These are phyloP conservation scores for Crotalus helleri DNA, from an alignment of 2,113 vertebrate species.

Conservation along the genomic window DNA sequence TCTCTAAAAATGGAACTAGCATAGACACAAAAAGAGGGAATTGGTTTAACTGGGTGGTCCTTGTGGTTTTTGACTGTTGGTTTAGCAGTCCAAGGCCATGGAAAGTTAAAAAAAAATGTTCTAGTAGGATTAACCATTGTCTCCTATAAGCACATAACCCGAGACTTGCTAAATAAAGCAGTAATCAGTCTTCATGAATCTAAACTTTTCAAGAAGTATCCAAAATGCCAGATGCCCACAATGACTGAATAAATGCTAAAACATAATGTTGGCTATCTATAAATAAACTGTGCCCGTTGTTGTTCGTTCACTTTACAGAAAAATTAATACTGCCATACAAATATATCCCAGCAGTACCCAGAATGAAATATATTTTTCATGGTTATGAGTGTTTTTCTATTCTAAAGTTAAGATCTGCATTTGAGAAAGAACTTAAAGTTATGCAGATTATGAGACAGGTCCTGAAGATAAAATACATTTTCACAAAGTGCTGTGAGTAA, in stretches of 20 bases:
- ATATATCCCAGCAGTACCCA: background rate
- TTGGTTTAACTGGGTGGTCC: background rate
- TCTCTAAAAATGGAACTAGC: background rate
- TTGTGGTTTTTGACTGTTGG: background rate
- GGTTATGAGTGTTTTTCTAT: background rate
- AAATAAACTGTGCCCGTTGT: background rate
- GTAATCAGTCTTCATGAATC: background rate
- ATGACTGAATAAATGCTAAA: constrained; percentile 8
- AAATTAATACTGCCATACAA: background rate
- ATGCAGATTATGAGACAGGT: background rate
- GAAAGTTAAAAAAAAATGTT: background rate
- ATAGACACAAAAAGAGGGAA: background rate
- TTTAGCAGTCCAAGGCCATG: background rate
- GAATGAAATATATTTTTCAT: background rate
- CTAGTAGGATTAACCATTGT: background rate
- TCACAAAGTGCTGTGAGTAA: background rate
- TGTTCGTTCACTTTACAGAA: background rate
- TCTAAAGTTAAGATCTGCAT: background rate
- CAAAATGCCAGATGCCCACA: background rate
- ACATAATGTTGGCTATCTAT: background rate
- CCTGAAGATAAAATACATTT: constrained; percentile 13
- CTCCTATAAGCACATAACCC: background rate
- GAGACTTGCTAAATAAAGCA: background rate
- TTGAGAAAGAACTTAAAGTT: background rate
- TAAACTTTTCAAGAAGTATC: background rate